Conservation (phyloP, 1,140 invertebrate species). For the Coelopa frigida region DNA sequence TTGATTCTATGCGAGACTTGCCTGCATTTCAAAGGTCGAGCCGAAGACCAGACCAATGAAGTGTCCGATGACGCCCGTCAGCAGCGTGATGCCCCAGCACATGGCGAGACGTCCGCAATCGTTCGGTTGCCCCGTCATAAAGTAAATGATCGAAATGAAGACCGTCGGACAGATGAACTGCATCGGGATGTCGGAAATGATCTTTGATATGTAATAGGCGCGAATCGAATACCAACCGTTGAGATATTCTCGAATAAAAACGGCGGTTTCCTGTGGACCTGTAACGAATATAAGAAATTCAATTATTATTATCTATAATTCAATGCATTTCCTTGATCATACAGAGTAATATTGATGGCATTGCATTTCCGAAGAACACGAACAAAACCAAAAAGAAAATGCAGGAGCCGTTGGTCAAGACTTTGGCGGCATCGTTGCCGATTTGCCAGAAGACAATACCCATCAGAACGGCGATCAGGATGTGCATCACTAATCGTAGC, state of each 20-base stretch:
- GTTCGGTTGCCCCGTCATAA: conserved; percentile 71
- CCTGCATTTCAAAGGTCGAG: conserved; percentile 60
- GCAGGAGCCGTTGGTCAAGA: conserved; percentile 70
- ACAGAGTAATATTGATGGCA: conserved; percentile 85
- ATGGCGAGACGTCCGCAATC: conserved; percentile 59
- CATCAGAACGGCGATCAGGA: conserved; percentile 68
- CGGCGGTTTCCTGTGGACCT: conserved; percentile 79
- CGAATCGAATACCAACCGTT: conserved; percentile 85
- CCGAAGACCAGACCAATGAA: conserved; percentile 70
- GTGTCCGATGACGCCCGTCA: conserved; percentile 71
- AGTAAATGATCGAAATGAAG: conserved; percentile 70
- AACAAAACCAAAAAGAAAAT: conserved; percentile 80
- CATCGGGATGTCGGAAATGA: conserved; percentile 78
- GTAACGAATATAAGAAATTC: no score
- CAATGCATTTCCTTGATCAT: conserved; percentile 52
- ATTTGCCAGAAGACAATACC: conserved; percentile 74
- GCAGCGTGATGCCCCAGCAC: conserved; percentile 61
- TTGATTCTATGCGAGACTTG: conserved; percentile 26
- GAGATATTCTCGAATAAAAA: conserved; percentile 77
- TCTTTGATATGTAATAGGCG: conserved; percentile 76
- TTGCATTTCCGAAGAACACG: conserved; percentile 78
- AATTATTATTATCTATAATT: conserved; percentile 23
- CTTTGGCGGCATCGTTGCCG: conserved; percentile 68
- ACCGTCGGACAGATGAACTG: conserved; percentile 66
- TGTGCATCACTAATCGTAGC: conserved; percentile 63